A percentile compares a stretch with the other conserved stretches of the same genome.
phyloP scores from a whole-genome alignment of 2,888 invertebrate species.

The Metopia argyrocephala region DNA sequence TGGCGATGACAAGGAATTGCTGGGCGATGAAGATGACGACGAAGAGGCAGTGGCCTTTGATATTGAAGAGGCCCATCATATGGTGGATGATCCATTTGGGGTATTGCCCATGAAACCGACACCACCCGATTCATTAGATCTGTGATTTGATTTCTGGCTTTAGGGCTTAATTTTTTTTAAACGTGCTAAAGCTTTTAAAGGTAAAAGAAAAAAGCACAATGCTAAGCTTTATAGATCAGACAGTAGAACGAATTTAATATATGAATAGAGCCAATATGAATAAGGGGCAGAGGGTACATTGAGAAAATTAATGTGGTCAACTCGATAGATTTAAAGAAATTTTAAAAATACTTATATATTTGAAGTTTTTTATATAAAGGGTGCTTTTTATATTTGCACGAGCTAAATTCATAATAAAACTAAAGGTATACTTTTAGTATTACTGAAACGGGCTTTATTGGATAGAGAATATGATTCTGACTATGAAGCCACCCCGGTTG shows the following conservation, averaged over 20 bases:
- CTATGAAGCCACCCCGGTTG: too few relatives aligned
- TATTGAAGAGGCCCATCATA: conserved; percentile 54
- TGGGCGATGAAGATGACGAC: conserved; percentile 63
- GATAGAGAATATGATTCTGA: too few relatives aligned
- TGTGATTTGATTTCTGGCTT: conserved; percentile 78
- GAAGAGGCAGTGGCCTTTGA: conserved; percentile 69
- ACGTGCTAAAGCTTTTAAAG: conserved; percentile 11
- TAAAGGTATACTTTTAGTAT: too few relatives aligned
- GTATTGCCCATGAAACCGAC: conserved; percentile 82
- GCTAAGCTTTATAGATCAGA: conserved; percentile 38
- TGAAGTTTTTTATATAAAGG: too few relatives aligned
- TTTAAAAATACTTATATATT: too few relatives aligned
- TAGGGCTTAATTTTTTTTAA: conserved; percentile 51
- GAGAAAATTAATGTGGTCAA: too few relatives aligned
- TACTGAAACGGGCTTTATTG: too few relatives aligned
- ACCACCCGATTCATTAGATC: conserved; percentile 80
- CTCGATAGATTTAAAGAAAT: too few relatives aligned
- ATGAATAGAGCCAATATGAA: background rate
- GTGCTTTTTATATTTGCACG: too few relatives aligned
- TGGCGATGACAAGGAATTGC: conserved; percentile 76
- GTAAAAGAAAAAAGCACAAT: conserved; percentile 17
- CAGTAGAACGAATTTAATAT: conserved; percentile 28
- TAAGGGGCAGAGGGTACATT: too few relatives aligned
- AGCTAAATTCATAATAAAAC: too few relatives aligned
- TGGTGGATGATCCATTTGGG: conserved; percentile 80